Evolutionary conservation across 2,888 invertebrate genomes (phyloP), one percentile per base, ranked within the genome.

Genomic region (Phrixothrix hirtus): DNA sequence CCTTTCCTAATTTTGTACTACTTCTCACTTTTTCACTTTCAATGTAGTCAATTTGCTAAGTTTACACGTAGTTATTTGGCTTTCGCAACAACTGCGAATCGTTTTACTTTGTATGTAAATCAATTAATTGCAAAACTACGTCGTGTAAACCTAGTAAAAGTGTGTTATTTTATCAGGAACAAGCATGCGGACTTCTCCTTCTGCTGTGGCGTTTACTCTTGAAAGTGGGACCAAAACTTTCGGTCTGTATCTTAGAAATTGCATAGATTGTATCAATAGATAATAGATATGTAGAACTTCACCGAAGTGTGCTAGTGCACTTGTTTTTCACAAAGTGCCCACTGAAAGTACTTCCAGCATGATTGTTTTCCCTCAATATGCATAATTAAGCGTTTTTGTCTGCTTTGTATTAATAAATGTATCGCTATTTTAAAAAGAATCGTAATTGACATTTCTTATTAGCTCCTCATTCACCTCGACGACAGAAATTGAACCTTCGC

Each of bases 381-480:
- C 47, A 46, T 47, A 21, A 15, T 36, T 15, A 30, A 7, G 25
- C 34, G 13, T 41, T 36, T 35, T 44, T 56, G 50, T 53, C 39
- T 53, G 55, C 66, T 57, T 51, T 66, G 62, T 69, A 67, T 64
- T 68, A 59, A 63, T 73, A 76, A 61, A 25, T 16, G 41, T 30
- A 46, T 6, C 27, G 42, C 17, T 43, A 43, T 26, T 14, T 26
- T 43, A 31, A 36, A 25, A 17, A 15, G n/a, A n/a, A n/a, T 44
- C 11, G 13, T 51, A 51, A 52, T 49, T 38, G 21, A 27, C 9
- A 50, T 45, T 55, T 55, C 34, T 49, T 29, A 26, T 25, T 62
- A 94, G 94, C 94, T 75, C 95, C 94, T 67, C 95, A 95, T 79
- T 95, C 95, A 77, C 95, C 95, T 71, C 87, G 95, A 74, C 88